These are phyloP conservation scores for Abramis brama DNA, from an alignment of 2,113 vertebrate species.

Conservation along the genomic window DNA sequence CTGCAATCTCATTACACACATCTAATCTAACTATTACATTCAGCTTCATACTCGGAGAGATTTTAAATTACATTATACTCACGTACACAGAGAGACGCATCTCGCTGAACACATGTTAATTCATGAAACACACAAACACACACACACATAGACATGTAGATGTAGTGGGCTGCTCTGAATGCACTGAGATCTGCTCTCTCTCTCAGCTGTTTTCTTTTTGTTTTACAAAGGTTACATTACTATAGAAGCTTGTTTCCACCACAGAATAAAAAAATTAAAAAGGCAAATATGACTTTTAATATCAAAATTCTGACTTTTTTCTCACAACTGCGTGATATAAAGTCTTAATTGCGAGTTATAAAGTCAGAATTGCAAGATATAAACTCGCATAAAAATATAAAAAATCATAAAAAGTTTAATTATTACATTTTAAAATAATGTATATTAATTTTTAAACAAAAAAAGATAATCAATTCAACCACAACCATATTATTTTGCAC, in stretches of 20 bases:
- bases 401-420: not conserved
- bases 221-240: not conserved
- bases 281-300: too few relatives aligned
- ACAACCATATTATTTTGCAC: not conserved
- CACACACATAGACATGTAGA: not conserved
- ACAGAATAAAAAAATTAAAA: too few relatives aligned
- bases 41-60: constrained; percentile 29
- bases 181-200: not conserved
- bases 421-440: not conserved
- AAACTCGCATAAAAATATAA: too few relatives aligned
- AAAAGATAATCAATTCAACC: not conserved
- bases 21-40: constrained; percentile 36
- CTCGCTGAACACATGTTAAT: not conserved
- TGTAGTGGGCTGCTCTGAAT: not conserved
- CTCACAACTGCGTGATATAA: too few relatives aligned
- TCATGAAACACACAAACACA: not conserved
- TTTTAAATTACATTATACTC: constrained; percentile 27
- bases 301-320: too few relatives aligned
- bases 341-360: too few relatives aligned
- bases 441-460: not conserved
- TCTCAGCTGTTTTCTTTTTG: not conserved
- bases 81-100: not conserved
- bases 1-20: constrained; percentile 37
- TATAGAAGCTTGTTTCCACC: too few relatives aligned
- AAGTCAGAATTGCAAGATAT: too few relatives aligned